Evolutionary conservation across 2,888 invertebrate species (phyloP).

Genomic region (Amblyjoppa proteus): DNA sequence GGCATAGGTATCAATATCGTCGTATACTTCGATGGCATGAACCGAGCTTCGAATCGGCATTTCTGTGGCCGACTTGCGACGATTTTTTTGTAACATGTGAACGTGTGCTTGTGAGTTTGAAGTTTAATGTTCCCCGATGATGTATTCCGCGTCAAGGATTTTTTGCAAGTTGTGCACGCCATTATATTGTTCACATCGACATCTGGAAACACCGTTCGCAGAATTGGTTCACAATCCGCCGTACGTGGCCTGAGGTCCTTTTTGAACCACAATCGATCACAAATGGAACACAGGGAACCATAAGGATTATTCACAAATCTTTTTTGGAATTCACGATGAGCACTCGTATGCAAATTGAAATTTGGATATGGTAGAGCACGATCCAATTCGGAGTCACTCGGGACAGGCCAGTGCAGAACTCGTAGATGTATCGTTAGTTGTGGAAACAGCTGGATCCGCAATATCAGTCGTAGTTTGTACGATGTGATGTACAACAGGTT

Average conservation of each 20-base stretch:
- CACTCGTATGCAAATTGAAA: not conserved
- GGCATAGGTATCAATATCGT: conserved; percentile 72
- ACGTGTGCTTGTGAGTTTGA: conserved; percentile 75
- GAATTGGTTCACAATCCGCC: not conserved
- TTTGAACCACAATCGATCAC: conserved; percentile 59
- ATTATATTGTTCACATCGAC: conserved; percentile 15
- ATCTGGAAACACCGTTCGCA: conserved; percentile 32
- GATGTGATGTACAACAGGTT: too few species aligned
- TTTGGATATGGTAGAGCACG: too few species aligned
- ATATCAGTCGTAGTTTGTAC: too few species aligned
- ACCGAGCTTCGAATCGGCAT: conserved; percentile 72
- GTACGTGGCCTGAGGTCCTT: conserved; percentile 42
- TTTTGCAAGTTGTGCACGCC: conserved; percentile 43
- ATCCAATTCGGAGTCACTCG: too few species aligned
- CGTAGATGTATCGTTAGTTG: too few species aligned
- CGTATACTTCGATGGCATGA: conserved; percentile 73
- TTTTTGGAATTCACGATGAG: not conserved
- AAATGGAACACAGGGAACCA: conserved; percentile 33
- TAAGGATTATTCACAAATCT: conserved; percentile 62
- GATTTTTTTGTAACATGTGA: conserved; percentile 75
- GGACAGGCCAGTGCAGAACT: too few species aligned
- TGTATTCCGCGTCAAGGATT: conserved; percentile 31
- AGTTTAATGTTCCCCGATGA: conserved; percentile 70
- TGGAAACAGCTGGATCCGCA: too few species aligned
- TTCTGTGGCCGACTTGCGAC: not conserved